phyloP scores from a whole-genome alignment of 2,888 invertebrate species.

The Nasonia oneida region DNA sequence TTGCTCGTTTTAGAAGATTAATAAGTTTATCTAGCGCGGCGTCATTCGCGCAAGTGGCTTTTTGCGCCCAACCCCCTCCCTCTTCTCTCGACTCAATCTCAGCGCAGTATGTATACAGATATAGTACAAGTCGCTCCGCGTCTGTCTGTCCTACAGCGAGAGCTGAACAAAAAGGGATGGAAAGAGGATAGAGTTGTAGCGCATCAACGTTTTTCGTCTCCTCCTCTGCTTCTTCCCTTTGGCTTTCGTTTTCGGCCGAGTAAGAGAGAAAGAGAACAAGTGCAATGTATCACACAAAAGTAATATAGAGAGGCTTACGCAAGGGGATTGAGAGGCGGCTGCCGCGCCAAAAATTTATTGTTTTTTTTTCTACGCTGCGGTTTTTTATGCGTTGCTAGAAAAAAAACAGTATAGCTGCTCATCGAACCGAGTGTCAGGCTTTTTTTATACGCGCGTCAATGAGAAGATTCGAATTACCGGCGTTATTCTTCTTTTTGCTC shows the following conservation, averaged over 20 bases:
- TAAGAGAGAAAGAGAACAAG: background rate
- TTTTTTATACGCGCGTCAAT: background rate
- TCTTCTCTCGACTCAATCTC: constrained; percentile 31
- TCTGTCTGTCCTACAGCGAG: background rate
- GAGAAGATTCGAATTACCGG: background rate
- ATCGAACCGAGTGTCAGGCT: background rate
- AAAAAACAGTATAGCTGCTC: background rate
- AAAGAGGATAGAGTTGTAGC: constrained; percentile 32
- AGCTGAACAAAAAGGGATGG: background rate
- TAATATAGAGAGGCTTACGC: constrained; percentile 33
- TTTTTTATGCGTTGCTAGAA: background rate
- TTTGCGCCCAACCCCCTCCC: background rate
- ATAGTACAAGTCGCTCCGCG: background rate
- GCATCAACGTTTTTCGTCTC: constrained; percentile 5
- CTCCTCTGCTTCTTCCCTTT: constrained; percentile 4
- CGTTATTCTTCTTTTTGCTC: no score
- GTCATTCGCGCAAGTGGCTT: constrained; percentile 51
- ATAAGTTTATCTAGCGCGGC: constrained; percentile 52
- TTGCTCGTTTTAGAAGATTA: constrained; percentile 54
- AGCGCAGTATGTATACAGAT: background rate
- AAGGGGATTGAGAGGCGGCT: background rate
- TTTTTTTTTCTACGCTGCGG: background rate
- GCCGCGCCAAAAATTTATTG: constrained; percentile 22
- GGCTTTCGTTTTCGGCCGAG: background rate
- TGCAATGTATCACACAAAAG: background rate